Evolutionary conservation across 2,113 vertebrate species (phyloP).

Genomic region (Fulica atra): DNA sequence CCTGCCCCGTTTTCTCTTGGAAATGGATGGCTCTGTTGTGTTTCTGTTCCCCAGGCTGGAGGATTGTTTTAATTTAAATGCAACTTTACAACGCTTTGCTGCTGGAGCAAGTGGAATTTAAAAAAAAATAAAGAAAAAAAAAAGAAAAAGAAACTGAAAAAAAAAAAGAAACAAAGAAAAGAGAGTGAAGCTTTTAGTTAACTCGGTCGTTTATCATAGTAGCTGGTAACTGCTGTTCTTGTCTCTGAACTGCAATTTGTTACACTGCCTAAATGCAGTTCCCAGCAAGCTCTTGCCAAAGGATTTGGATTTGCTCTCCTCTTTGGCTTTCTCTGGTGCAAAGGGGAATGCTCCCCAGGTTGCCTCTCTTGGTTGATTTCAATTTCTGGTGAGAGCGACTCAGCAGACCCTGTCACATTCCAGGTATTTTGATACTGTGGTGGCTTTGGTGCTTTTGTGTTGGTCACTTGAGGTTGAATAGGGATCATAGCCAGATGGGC

Average conservation of each 20-base stretch:
- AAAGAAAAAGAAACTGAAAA: not conserved
- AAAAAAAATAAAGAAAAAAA: not conserved
- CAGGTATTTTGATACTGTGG: rapidly evolving
- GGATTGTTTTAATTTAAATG: conserved; percentile 50
- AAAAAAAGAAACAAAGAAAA: not conserved
- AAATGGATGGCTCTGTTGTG: conserved; percentile 46
- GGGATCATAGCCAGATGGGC: rapidly evolving
- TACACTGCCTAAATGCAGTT: not conserved
- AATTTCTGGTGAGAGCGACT: not conserved
- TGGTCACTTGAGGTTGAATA: no score
- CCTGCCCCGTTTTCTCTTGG: not conserved
- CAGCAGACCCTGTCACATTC: rapidly evolving
- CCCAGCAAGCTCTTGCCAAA: not conserved
- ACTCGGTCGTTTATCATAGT: not conserved
- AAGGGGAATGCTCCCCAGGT: rapidly evolving
- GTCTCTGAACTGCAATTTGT: not conserved
- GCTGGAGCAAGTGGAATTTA: not conserved
- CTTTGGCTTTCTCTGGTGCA: no score
- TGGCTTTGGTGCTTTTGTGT: not conserved
- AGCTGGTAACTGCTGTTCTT: not conserved
- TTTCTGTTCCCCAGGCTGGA: conserved; percentile 12
- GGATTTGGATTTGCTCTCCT: not conserved
- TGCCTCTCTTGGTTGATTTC: not conserved
- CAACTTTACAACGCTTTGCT: not conserved
- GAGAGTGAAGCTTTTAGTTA: not conserved